phyloP scores from a whole-genome alignment of 2,888 invertebrate genomes.

The Watsonalla cultraria region DNA sequence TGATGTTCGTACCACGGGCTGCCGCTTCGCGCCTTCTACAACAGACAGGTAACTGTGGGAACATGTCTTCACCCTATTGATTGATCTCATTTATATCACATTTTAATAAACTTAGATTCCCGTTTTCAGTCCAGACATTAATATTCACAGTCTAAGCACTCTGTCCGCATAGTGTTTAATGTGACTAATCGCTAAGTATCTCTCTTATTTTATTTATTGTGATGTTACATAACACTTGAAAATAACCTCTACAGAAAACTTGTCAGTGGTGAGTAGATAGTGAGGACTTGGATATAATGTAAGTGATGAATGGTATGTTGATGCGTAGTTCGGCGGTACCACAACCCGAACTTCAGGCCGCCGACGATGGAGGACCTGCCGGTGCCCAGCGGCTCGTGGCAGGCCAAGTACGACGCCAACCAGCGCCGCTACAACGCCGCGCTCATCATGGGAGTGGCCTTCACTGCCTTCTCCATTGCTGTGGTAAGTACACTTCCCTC shows the following conservation, averaged over 20 bases:
- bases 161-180: too few species aligned
- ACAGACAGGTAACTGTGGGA: conserved; percentile 46
- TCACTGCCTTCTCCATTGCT: conserved; percentile 66
- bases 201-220: not conserved
- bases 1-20: conserved; percentile 54
- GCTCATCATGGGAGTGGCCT: conserved; percentile 78
- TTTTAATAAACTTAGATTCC: too few species aligned
- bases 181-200: not conserved
- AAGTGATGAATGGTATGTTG: too few species aligned
- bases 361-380: conserved; percentile 87
- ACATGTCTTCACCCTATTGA: not conserved
- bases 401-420: conserved; percentile 80
- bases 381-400: conserved; percentile 87
- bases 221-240: conserved; percentile 49
- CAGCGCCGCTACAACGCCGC: conserved; percentile 84
- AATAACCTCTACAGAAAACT: conserved; percentile 36
- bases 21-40: conserved; percentile 57
- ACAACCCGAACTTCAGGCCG: conserved; percentile 54
- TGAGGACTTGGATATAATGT: too few species aligned
- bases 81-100: not conserved
- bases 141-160: too few species aligned
- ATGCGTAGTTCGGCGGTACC: conserved; percentile 59
- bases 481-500: conserved; percentile 50
- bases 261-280: too few species aligned
- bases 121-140: too few species aligned